Evolutionary conservation across 2,888 invertebrate genomes (phyloP).

Genomic region (Pristionchus maxplancki): DNA sequence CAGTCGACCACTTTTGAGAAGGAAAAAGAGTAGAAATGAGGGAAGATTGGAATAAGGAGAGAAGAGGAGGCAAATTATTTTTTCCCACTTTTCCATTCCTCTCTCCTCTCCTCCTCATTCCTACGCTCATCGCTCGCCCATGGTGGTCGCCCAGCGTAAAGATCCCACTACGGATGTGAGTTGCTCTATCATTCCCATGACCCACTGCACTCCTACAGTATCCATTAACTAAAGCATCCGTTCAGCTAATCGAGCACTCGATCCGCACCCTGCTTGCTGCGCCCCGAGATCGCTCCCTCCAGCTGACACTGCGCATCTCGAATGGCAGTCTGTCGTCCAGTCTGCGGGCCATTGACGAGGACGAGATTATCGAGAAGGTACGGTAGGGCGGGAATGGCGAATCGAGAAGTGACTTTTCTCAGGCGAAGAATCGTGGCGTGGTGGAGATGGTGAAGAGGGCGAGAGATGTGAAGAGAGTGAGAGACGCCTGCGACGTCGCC

Average conservation of each 20-base stretch:
- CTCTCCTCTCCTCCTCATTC: not conserved
- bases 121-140: slow-evolving; percentile 22
- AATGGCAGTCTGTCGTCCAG: not conserved
- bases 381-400: not conserved
- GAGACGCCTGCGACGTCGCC: slow-evolving; percentile 38
- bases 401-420: not conserved
- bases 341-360: slow-evolving; percentile 25
- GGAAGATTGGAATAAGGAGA: not conserved
- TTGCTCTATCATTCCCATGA: too few species aligned
- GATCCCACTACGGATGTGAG: not conserved
- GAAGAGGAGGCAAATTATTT: not conserved
- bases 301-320: not conserved
- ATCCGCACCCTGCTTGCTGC: slow-evolving; percentile 40
- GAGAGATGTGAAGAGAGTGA: slow-evolving; percentile 7
- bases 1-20: not conserved
- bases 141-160: slow-evolving; percentile 24
- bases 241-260: slow-evolving; percentile 43
- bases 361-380: slow-evolving; percentile 33
- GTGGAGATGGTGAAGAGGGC: not conserved
- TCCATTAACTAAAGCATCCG: not conserved
- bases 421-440: slow-evolving; percentile 29
- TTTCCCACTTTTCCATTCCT: not conserved
- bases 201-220: not conserved
- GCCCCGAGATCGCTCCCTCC: slow-evolving; percentile 6
- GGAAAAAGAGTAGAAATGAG: not conserved